A percentile compares a stretch with the other conserved stretches of the same genome.
phyloP scores from a whole-genome alignment of 2,888 invertebrate species.

The Elegia similella region DNA sequence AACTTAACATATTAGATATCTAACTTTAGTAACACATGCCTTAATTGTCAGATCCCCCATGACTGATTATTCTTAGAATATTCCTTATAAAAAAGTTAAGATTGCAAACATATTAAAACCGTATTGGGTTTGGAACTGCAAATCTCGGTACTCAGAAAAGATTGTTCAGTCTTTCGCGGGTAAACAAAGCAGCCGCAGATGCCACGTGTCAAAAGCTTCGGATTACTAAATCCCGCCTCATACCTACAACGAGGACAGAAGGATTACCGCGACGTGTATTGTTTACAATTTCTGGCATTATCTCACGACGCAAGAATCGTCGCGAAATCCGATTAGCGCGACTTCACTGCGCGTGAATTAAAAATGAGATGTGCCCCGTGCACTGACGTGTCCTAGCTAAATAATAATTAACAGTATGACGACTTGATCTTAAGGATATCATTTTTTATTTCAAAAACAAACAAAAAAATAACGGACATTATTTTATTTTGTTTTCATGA shows the following conservation, averaged over 20 bases:
- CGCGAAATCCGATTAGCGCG: constrained; percentile 20
- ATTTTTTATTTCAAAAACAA: too few species aligned
- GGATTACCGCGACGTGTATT: constrained; percentile 15
- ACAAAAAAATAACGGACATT: too few species aligned
- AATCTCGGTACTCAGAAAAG: neutral
- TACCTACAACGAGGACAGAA: neutral
- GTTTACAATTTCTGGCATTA: constrained; percentile 14
- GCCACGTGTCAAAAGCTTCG: neutral
- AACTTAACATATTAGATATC: too few species aligned
- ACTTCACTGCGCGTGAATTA: constrained; percentile 18
- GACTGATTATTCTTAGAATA: too few species aligned
- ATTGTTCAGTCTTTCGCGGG: neutral
- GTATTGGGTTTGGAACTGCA: too few species aligned
- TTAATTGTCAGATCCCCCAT: too few species aligned
- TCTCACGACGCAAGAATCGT: constrained; percentile 17
- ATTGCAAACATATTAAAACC: too few species aligned
- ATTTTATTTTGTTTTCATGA: too few species aligned
- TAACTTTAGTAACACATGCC: too few species aligned
- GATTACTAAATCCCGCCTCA: constrained; percentile 6
- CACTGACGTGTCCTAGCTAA: neutral
- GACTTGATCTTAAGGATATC: neutral
- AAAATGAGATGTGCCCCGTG: constrained; percentile 21
- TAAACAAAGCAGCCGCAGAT: constrained; percentile 8
- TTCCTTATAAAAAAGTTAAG: too few species aligned
- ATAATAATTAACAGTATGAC: neutral